phyloP scores from a whole-genome alignment of 2,888 invertebrate genomes.

The Oasisia sp. region DNA sequence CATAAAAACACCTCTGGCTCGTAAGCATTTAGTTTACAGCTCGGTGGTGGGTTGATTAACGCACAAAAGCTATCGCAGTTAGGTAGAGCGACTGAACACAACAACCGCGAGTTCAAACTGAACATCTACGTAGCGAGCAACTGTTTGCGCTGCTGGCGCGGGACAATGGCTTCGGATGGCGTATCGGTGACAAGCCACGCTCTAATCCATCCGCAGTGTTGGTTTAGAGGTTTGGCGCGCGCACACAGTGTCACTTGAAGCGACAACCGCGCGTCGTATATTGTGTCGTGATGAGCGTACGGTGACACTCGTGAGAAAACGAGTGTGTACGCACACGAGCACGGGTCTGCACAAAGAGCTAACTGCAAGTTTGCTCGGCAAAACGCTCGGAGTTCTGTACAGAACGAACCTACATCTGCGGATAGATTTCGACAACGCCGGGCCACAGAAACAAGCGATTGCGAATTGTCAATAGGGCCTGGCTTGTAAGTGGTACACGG shows the following conservation, averaged over 20 bases:
- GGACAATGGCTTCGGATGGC: neutral
- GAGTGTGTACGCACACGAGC: neutral
- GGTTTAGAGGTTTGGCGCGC: neutral
- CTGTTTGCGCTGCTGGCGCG: neutral
- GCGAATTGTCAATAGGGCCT: neutral
- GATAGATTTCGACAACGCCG: neutral
- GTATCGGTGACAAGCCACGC: neutral
- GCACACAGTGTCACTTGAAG: neutral
- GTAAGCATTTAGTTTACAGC: slow-evolving; percentile 8
- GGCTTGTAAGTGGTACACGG: too few relatives aligned
- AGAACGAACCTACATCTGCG: neutral
- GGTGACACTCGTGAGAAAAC: neutral
- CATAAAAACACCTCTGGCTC: neutral
- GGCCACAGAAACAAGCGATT: slow-evolving; percentile 2
- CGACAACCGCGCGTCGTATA: neutral
- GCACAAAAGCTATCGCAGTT: neutral
- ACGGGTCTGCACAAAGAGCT: neutral
- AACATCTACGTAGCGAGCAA: neutral
- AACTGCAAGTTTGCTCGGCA: neutral
- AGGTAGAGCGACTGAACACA: neutral
- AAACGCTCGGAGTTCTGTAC: neutral
- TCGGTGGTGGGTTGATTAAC: neutral
- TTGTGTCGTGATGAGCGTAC: neutral
- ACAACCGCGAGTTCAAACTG: neutral
- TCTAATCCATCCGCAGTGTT: neutral